Percentiles rank a stretch among this genome's conserved stretches.
Evolutionary conservation across 2,797 vertebrate genomes (phyloP).

Genomic region (Mico argentatus): DNA sequence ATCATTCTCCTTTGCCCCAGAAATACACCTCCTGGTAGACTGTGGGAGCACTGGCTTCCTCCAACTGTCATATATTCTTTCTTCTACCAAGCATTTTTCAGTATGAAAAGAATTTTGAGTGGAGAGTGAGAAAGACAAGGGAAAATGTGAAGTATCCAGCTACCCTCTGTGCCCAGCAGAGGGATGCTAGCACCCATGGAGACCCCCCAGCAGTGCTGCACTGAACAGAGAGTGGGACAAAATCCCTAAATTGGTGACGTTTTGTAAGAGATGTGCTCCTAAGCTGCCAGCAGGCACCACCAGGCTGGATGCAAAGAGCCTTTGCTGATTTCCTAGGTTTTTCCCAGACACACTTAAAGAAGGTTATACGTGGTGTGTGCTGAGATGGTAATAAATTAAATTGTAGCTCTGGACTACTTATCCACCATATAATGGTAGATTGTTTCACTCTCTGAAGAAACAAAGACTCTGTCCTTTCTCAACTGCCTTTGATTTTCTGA

Average conservation of each 20-base stretch:
- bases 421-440: slow-evolving; percentile 5
- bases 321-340: slow-evolving; percentile 2
- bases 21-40: neutral
- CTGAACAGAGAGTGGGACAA: neutral
- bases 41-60: neutral
- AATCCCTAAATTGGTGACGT: neutral
- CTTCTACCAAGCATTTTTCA: neutral
- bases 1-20: neutral
- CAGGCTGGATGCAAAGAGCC: neutral
- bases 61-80: neutral
- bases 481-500: slow-evolving; percentile 15
- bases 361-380: neutral
- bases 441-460: slow-evolving; percentile 10
- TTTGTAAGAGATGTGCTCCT: neutral
- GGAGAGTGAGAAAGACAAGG: neutral
- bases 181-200: neutral
- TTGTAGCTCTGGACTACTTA: neutral
- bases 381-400: slow-evolving; percentile 30
- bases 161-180: neutral
- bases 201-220: neutral
- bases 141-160: neutral
- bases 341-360: slow-evolving; percentile 14
- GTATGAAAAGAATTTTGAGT: neutral
- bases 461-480: neutral
- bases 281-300: neutral